Percentiles rank a stretch among this genome's conserved stretches.
These are phyloP conservation scores for Junonia oenone DNA, from an alignment of 2,888 invertebrate genomes.

Conservation along the genomic window DNA sequence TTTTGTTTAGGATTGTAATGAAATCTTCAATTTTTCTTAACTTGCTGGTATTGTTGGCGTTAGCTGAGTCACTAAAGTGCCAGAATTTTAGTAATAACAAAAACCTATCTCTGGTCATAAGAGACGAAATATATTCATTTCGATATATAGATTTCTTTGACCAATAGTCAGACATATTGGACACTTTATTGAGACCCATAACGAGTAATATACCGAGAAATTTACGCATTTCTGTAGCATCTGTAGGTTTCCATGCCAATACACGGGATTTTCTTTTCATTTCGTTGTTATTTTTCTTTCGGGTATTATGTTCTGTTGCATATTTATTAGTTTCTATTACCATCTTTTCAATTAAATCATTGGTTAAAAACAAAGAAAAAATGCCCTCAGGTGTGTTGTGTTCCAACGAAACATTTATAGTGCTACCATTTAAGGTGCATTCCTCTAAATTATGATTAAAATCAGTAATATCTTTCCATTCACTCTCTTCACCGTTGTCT, in stretches of 20 bases:
- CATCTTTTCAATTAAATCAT: background rate
- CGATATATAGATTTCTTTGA: conserved; percentile 5
- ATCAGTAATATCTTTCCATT: too few species aligned
- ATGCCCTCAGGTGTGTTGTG: too few species aligned
- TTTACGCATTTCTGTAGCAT: background rate
- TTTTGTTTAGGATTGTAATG: conserved; percentile 8
- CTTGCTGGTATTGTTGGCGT: conserved; percentile 5
- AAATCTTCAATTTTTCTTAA: conserved; percentile 12
- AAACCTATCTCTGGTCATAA: conserved; percentile 7
- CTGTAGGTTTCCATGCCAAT: background rate
- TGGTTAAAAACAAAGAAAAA: background rate
- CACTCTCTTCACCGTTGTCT: too few species aligned
- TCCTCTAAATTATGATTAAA: too few species aligned
- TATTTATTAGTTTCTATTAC: conserved; percentile 1
- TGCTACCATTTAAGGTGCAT: too few species aligned
- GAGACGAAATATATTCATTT: conserved; percentile 11
- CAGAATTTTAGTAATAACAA: conserved; percentile 5
- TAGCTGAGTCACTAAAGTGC: background rate
- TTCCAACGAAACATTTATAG: too few species aligned
- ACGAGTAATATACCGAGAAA: background rate
- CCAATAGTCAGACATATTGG: conserved; percentile 9
- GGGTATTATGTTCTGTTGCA: background rate
- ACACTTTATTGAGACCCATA: background rate
- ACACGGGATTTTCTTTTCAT: background rate
- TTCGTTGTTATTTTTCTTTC: too few species aligned